Conservation (phyloP, 2,797 vertebrate species). For the Gymnothorax reevesii region DNA sequence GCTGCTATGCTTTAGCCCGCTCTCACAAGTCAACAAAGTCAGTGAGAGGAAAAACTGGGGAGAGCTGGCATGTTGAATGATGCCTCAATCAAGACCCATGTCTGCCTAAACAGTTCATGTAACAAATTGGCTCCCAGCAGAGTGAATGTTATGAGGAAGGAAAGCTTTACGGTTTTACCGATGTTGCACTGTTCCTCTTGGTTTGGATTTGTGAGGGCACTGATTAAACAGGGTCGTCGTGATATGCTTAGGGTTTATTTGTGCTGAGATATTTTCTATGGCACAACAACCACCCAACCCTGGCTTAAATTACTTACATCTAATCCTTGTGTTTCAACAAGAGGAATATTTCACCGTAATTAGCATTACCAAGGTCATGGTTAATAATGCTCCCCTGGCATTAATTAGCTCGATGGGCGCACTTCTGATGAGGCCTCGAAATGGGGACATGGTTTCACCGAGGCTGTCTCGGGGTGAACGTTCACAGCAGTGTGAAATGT, state of each 20-base stretch:
- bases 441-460: background rate
- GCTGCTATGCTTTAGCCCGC: background rate
- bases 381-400: constrained; percentile 11
- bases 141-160: background rate
- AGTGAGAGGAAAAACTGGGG: background rate
- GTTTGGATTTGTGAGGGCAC: background rate
- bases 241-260: background rate
- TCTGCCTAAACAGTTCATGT: background rate
- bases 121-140: background rate
- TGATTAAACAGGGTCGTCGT: background rate
- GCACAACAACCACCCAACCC: background rate
- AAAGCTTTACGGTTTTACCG: background rate
- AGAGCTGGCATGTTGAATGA: background rate
- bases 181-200: background rate
- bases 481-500: background rate
- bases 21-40: background rate
- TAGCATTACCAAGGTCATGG: constrained; percentile 13
- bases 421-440: background rate
- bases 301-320: constrained; percentile 1
- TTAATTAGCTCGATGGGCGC: background rate
- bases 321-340: background rate
- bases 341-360: constrained; percentile 5
- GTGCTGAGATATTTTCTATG: background rate
- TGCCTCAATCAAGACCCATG: background rate
- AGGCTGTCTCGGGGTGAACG: constrained; percentile 1